These are phyloP conservation scores for Sweltsa coloradensis DNA, from an alignment of 1,140 invertebrate species.

Conservation along the genomic window DNA sequence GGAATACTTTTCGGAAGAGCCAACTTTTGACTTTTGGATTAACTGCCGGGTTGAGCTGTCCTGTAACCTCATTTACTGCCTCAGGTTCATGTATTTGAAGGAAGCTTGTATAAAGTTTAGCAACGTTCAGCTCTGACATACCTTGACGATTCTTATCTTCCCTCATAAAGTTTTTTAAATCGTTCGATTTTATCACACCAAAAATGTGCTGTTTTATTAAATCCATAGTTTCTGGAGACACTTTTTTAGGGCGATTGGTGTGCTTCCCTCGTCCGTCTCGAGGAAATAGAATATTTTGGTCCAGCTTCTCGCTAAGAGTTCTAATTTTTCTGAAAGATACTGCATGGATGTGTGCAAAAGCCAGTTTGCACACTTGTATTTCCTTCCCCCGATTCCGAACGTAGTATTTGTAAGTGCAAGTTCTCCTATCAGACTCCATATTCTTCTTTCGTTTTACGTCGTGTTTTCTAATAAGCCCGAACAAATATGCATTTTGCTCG, in stretches of 20 bases:
- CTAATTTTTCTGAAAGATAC: slow-evolving; percentile 41
- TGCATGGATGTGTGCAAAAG: slow-evolving; percentile 42
- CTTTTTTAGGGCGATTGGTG: slow-evolving; percentile 34
- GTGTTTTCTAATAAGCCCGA: slow-evolving; percentile 41
- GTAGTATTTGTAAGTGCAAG: slow-evolving; percentile 43
- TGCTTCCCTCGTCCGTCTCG: slow-evolving; percentile 38
- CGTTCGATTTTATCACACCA: slow-evolving; percentile 36
- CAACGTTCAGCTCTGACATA: slow-evolving; percentile 8
- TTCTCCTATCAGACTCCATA: slow-evolving; percentile 35
- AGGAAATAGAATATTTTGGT: slow-evolving; percentile 41
- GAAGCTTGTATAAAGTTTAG: slow-evolving; percentile 7
- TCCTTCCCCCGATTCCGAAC: slow-evolving; percentile 37
- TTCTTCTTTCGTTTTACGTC: slow-evolving; percentile 40
- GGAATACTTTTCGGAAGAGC: slow-evolving; percentile 11
- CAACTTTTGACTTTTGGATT: slow-evolving; percentile 8
- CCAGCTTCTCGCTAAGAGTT: slow-evolving; percentile 41
- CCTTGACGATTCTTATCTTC: slow-evolving; percentile 27
- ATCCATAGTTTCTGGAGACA: slow-evolving; percentile 36
- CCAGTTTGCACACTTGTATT: slow-evolving; percentile 41
- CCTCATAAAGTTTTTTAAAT: slow-evolving; percentile 36
- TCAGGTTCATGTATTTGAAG: slow-evolving; percentile 6
- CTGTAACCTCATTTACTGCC: slow-evolving; percentile 3
- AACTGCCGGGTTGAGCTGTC: slow-evolving; percentile 6
- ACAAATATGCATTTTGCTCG: slow-evolving; percentile 43
- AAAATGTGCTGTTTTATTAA: slow-evolving; percentile 41